These are phyloP conservation scores for Zaprionus davidi DNA, from an alignment of 1,140 invertebrate species.

Conservation along the genomic window DNA sequence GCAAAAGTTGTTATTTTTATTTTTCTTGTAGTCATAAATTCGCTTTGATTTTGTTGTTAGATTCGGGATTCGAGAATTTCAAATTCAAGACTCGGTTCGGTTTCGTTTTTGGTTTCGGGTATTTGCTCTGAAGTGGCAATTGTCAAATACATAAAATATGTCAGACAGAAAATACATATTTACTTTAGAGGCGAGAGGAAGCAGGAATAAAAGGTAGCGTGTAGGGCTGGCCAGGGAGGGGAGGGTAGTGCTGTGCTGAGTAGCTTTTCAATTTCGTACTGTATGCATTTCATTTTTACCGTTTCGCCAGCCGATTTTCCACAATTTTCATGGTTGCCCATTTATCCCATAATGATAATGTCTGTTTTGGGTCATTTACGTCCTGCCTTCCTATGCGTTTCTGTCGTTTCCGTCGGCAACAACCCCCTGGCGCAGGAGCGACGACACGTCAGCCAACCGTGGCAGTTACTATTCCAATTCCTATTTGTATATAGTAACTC, in stretches of 20 bases:
- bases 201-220: neutral
- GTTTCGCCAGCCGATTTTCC: constrained; percentile 52
- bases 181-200: neutral
- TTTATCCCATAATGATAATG: constrained; percentile 72
- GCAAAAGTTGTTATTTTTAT: constrained; percentile 66
- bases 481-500: constrained; percentile 4
- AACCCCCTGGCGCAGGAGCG: constrained; percentile 18
- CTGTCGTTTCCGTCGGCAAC: neutral
- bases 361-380: constrained; percentile 72
- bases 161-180: constrained; percentile 40
- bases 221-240: neutral
- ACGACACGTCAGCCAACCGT: constrained; percentile 22
- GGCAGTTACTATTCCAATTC: constrained; percentile 29
- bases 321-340: constrained; percentile 54
- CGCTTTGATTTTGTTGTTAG: constrained; percentile 64
- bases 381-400: neutral
- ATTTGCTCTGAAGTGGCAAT: constrained; percentile 53
- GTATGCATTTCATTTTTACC: constrained; percentile 67
- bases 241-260: neutral
- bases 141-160: constrained; percentile 80
- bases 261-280: constrained; percentile 54
- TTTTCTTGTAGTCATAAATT: constrained; percentile 58
- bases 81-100: constrained; percentile 45
- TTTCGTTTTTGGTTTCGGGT: constrained; percentile 38
- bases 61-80: constrained; percentile 8